A percentile compares a stretch with the other conserved stretches of the same genome.
Conservation (phyloP, 2,888 invertebrate genomes). For the Crematogaster levior region DNA sequence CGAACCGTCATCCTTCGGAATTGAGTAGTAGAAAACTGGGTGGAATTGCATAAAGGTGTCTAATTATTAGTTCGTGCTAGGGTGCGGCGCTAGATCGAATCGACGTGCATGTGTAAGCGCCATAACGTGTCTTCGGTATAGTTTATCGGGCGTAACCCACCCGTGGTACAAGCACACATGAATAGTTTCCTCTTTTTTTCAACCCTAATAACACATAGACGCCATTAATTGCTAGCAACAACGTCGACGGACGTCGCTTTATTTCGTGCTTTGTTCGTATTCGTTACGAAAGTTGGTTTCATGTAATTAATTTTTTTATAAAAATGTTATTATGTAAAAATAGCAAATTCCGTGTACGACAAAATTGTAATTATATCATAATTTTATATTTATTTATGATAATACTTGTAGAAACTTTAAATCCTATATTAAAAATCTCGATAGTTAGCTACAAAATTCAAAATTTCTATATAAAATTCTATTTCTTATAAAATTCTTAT, state of each 20-base stretch:
- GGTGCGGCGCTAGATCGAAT: conserved; percentile 83
- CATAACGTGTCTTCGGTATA: conserved; percentile 79
- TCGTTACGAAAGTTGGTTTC: neutral
- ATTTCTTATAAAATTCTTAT: neutral
- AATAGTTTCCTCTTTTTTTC: conserved; percentile 61
- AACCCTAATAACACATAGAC: conserved; percentile 71
- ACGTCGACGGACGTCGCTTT: conserved; percentile 29
- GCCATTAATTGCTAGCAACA: conserved; percentile 69
- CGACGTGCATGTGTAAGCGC: conserved; percentile 80
- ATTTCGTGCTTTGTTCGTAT: neutral
- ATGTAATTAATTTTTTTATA: conserved; percentile 2
- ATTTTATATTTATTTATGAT: neutral
- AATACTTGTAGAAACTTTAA: neutral
- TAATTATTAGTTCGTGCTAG: conserved; percentile 83
- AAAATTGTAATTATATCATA: conserved; percentile 1
- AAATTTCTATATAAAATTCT: neutral
- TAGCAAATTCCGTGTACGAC: neutral
- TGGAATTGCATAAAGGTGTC: conserved; percentile 80
- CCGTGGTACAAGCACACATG: conserved; percentile 48
- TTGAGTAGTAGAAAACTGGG: conserved; percentile 56
- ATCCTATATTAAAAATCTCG: neutral
- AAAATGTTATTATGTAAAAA: neutral
- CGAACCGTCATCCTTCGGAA: neutral
- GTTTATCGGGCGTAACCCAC: conserved; percentile 66
- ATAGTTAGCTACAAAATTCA: neutral